Percentiles rank a stretch among this genome's conserved stretches.
Evolutionary conservation across 2,888 invertebrate genomes (phyloP).

Genomic region (Thereva unica): DNA sequence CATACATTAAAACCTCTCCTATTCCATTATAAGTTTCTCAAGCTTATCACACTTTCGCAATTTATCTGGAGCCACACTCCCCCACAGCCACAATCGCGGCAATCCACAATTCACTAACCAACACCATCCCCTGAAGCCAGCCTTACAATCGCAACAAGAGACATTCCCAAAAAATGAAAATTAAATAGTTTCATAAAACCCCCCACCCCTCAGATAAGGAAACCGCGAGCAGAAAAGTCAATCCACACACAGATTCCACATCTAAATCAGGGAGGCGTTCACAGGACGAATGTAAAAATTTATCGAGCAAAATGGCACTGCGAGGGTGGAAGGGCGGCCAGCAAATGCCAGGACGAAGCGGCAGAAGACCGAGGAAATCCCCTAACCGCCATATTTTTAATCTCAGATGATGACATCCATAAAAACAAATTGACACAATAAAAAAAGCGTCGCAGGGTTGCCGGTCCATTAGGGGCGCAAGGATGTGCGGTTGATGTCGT

Average conservation of each 20-base stretch:
- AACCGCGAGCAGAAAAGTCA: too few species aligned
- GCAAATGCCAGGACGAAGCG: not conserved
- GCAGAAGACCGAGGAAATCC: slow-evolving; percentile 26
- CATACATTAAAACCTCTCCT: too few species aligned
- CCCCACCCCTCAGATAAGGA: not conserved
- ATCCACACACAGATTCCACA: not conserved
- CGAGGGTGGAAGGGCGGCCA: slow-evolving; percentile 6
- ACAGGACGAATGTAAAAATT: slow-evolving; percentile 9
- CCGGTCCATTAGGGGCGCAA: slow-evolving; percentile 21
- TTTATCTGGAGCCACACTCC: too few species aligned
- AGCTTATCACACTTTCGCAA: too few species aligned
- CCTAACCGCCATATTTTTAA: slow-evolving; percentile 46
- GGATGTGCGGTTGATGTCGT: slow-evolving; percentile 36
- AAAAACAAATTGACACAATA: slow-evolving; percentile 48
- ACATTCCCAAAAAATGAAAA: not conserved
- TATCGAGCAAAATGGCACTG: slow-evolving; percentile 23
- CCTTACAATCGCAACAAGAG: too few species aligned
- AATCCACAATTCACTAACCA: too few species aligned
- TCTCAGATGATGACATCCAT: slow-evolving; percentile 47
- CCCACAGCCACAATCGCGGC: too few species aligned
- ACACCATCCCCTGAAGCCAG: too few species aligned
- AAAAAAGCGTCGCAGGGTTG: slow-evolving; percentile 38
- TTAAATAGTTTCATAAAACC: not conserved
- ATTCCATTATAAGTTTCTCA: too few species aligned
- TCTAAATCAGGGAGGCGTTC: slow-evolving; percentile 2